Conservation (phyloP, 1,140 invertebrate species). For the Bathynomus jamesi region DNA sequence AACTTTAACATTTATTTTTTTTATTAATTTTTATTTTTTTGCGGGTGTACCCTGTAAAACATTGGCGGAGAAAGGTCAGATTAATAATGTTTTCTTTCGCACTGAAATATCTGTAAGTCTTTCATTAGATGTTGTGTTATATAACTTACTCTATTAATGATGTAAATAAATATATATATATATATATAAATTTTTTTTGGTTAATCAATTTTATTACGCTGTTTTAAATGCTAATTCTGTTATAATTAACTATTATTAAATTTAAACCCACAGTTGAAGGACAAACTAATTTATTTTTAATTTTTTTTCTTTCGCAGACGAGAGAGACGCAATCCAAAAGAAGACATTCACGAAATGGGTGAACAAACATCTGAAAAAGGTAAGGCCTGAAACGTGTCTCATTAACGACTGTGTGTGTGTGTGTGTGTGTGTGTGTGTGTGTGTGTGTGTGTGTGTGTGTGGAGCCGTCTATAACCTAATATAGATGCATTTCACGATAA, state of each 20-base stretch:
- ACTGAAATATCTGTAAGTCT: too few species aligned
- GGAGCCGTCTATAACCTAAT: not conserved
- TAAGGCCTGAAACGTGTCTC: conserved; percentile 48
- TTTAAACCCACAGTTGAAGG: too few species aligned
- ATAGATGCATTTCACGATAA: not conserved
- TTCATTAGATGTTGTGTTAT: too few species aligned
- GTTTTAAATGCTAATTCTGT: not conserved
- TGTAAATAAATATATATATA: not conserved
- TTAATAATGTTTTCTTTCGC: too few species aligned
- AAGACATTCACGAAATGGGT: conserved; percentile 99
- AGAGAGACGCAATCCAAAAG: conserved; percentile 98
- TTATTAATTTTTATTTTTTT: too few species aligned
- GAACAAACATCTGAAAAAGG: conserved; percentile 99
- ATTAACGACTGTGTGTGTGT: not conserved
- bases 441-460: not conserved
- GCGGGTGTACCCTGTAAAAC: too few species aligned
- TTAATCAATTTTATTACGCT: too few species aligned
- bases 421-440: not conserved
- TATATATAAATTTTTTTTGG: not conserved
- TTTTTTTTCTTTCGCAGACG: conserved; percentile 66
- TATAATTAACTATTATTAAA: not conserved
- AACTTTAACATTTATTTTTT: too few species aligned
- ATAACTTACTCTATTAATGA: too few species aligned
- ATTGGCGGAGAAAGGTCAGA: too few species aligned
- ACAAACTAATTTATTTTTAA: conserved; percentile 19